phyloP scores from a whole-genome alignment of 1,140 invertebrate species.

The Hycleus phaleratus region DNA sequence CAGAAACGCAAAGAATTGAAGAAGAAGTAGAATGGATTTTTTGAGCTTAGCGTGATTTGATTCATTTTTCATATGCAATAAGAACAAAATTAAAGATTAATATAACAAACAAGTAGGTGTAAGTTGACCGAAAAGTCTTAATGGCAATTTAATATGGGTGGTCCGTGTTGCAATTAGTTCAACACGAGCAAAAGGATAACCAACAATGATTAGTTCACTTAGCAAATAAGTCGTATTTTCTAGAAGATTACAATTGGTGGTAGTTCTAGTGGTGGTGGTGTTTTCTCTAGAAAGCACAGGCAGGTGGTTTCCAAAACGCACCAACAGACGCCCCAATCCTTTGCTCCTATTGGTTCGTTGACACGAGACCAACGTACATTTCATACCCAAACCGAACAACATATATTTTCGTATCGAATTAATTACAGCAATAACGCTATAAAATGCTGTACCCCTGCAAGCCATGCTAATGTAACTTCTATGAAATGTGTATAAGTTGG shows the following conservation, averaged over 20 bases:
- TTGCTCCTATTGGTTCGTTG: slow-evolving; percentile 13
- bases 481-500: not conserved
- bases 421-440: slow-evolving; percentile 12
- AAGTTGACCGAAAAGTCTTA: no score
- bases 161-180: no score
- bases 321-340: slow-evolving; percentile 8
- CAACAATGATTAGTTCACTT: no score
- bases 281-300: slow-evolving; percentile 2
- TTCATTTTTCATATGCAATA: no score
- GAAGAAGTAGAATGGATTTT: no score
- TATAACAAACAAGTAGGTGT: no score
- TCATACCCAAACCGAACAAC: slow-evolving; percentile 4
- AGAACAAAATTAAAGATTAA: no score
- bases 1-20: no score
- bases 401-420: slow-evolving; percentile 13
- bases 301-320: slow-evolving; percentile 4
- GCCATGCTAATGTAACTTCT: not conserved
- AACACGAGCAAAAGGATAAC: no score
- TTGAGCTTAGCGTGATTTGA: no score
- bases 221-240: no score
- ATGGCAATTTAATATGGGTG: no score
- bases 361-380: slow-evolving; percentile 12
- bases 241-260: not conserved
- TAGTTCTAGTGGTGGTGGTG: not conserved
- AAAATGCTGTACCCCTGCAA: not conserved